phyloP scores from a whole-genome alignment of 1,140 invertebrate genomes.

The Saccostrea echinata region DNA sequence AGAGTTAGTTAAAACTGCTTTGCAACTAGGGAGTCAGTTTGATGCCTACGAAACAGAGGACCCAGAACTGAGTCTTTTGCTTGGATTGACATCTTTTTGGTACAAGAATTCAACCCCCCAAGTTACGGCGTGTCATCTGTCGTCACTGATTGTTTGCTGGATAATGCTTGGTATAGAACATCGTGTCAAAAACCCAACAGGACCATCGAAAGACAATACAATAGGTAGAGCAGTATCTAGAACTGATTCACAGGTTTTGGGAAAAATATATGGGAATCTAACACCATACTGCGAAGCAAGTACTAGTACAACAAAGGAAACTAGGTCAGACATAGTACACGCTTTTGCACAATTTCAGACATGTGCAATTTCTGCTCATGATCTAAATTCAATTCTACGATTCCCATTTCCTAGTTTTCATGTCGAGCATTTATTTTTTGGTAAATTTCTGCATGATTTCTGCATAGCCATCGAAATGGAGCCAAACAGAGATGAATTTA shows the following conservation, averaged over 20 bases:
- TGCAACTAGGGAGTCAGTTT: not conserved
- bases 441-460: slow-evolving; percentile 7
- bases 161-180: not conserved
- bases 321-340: not conserved
- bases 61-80: not conserved
- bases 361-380: not conserved
- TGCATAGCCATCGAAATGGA: not conserved
- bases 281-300: not conserved
- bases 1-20: slow-evolving; percentile 66
- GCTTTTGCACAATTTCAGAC: slow-evolving; percentile 22
- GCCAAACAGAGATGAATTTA: not conserved
- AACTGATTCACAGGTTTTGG: too few species aligned
- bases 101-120: not conserved
- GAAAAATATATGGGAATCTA: not conserved
- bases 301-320: not conserved
- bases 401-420: not conserved
- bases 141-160: not conserved
- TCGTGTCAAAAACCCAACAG: not conserved
- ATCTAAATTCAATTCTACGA: not conserved
- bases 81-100: not conserved
- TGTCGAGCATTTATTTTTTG: not conserved
- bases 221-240: not conserved
- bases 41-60: too few species aligned
- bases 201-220: not conserved
- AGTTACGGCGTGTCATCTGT: not conserved